Percentiles rank a stretch among this genome's conserved stretches.
phyloP scores from a whole-genome alignment of 2,888 invertebrate species.

The Vanessa cardui region DNA sequence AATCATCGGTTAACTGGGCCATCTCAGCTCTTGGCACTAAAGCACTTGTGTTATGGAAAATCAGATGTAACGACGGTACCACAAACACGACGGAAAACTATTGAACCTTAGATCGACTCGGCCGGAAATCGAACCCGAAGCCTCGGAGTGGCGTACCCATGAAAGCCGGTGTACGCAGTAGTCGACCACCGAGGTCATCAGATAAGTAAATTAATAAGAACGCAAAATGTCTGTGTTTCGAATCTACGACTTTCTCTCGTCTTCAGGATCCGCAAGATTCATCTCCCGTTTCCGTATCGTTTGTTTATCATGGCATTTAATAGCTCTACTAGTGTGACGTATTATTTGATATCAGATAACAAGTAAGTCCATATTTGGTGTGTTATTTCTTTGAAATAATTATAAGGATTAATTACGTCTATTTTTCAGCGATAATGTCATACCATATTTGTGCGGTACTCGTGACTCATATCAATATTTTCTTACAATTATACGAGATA shows the following conservation, averaged over 20 bases:
- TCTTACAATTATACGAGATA: neutral
- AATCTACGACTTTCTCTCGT: neutral
- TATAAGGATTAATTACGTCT: constrained; percentile 9
- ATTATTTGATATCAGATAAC: constrained; percentile 25
- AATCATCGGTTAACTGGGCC: too few species aligned
- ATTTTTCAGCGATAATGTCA: constrained; percentile 26
- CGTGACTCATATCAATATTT: neutral
- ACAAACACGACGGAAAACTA: too few species aligned
- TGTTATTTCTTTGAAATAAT: constrained; percentile 24
- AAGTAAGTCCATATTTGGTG: constrained; percentile 35
- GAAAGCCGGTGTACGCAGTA: too few species aligned
- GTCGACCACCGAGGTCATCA: too few species aligned
- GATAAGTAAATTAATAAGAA: too few species aligned
- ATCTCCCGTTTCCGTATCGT: neutral
- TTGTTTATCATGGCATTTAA: constrained; percentile 20
- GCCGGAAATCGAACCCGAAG: too few species aligned
- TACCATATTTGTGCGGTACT: constrained; percentile 9
- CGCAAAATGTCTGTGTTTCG: neutral
- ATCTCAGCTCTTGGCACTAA: too few species aligned
- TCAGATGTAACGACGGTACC: too few species aligned
- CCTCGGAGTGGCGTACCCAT: too few species aligned
- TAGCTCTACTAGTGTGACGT: constrained; percentile 26
- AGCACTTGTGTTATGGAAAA: too few species aligned
- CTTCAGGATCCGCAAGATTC: neutral
- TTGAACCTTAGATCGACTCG: too few species aligned